Evolutionary conservation across 1,140 invertebrate genomes (phyloP).

Genomic region (Armadillidium nasatum): DNA sequence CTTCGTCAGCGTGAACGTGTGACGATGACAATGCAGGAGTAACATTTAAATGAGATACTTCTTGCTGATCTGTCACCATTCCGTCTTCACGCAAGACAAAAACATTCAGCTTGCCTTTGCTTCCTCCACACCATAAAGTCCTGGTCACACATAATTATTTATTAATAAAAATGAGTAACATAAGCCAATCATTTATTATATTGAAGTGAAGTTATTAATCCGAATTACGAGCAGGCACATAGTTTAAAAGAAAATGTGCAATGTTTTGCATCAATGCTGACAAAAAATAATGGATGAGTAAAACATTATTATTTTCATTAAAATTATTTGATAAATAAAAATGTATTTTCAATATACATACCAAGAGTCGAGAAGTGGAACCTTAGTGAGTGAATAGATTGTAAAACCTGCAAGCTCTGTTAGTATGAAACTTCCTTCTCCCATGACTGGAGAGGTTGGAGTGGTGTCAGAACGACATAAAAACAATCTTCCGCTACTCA

Average conservation of each 20-base stretch:
- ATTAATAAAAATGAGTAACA: background rate
- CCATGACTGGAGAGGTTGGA: conserved; percentile 59
- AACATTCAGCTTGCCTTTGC: conserved; percentile 66
- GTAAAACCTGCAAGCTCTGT: conserved; percentile 61
- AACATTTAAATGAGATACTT: conserved; percentile 55
- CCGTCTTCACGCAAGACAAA: conserved; percentile 60
- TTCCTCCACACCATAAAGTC: conserved; percentile 72
- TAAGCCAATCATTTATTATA: no score
- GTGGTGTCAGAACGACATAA: conserved; percentile 60
- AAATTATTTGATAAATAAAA: no score
- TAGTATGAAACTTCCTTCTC: conserved; percentile 67
- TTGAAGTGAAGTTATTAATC: no score
- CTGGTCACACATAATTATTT: conserved; percentile 46
- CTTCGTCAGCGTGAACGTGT: conserved; percentile 1
- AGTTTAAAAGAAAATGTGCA: no score
- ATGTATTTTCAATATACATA: no score
- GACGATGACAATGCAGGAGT: conserved; percentile 28
- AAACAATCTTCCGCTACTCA: conserved; percentile 69
- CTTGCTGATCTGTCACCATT: conserved; percentile 59
- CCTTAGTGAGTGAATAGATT: no score
- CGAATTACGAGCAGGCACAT: no score
- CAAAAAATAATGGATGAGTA: no score
- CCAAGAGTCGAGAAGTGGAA: no score
- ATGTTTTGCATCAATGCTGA: no score
- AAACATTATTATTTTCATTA: no score